phyloP scores from a whole-genome alignment of 2,888 invertebrate genomes.

The Tetropium fuscum region DNA sequence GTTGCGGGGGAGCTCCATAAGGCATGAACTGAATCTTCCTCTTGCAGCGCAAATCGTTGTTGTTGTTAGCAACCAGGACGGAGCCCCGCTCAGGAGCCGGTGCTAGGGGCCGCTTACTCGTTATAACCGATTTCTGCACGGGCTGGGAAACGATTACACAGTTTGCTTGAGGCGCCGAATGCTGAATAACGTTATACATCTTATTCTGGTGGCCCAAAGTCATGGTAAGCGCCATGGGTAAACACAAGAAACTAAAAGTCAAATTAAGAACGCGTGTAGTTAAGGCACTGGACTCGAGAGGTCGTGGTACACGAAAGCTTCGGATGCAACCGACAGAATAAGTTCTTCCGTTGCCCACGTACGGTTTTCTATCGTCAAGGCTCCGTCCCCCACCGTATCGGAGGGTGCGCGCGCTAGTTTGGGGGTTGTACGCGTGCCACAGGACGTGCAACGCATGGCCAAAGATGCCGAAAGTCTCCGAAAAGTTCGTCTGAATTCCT shows the following conservation, averaged over 20 bases:
- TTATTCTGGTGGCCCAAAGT: constrained; percentile 66
- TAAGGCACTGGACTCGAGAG: constrained; percentile 23
- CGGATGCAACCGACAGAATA: constrained; percentile 70
- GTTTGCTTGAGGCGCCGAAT: constrained; percentile 68
- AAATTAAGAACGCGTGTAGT: constrained; percentile 40
- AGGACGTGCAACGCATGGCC: constrained; percentile 64
- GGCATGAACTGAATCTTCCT: constrained; percentile 83
- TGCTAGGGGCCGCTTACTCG: constrained; percentile 71
- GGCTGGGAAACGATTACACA: constrained; percentile 72
- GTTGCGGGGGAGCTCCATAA: constrained; percentile 74
- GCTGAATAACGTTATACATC: constrained; percentile 65
- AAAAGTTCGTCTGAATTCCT: constrained; percentile 40
- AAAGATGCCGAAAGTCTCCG: constrained; percentile 62
- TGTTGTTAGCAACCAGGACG: constrained; percentile 57
- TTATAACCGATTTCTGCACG: constrained; percentile 68
- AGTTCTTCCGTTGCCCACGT: constrained; percentile 58
- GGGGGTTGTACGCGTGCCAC: constrained; percentile 65
- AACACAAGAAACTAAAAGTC: constrained; percentile 10
- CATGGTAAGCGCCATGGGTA: constrained; percentile 60
- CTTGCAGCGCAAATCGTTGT: constrained; percentile 75
- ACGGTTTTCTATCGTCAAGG: constrained; percentile 62
- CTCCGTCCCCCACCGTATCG: constrained; percentile 57
- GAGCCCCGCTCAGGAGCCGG: constrained; percentile 71
- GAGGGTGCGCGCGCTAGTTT: constrained; percentile 58
- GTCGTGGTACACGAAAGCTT: constrained; percentile 38